Evolutionary conservation across 2,113 vertebrate species (phyloP).

Genomic region (Procavia capensis): DNA sequence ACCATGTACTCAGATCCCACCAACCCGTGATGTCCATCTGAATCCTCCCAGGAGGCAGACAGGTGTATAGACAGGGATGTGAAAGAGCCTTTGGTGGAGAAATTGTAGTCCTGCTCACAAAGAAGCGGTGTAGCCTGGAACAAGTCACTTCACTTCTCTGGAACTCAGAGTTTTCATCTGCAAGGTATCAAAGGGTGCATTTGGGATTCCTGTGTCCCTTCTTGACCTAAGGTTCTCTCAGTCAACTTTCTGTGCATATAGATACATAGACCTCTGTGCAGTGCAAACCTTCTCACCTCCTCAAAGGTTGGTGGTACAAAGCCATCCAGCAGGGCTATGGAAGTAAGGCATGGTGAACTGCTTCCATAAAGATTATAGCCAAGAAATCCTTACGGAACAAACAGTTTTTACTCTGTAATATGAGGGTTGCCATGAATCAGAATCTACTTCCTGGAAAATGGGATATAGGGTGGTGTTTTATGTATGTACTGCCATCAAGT

Average conservation of each 20-base stretch:
- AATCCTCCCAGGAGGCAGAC: not conserved
- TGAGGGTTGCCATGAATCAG: not conserved
- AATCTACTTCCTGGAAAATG: not conserved
- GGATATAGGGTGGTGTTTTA: too few relatives aligned
- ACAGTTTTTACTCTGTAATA: not conserved
- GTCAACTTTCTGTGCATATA: not conserved
- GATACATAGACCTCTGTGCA: not conserved
- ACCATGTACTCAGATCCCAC: not conserved
- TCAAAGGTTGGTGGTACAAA: not conserved
- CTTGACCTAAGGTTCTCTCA: not conserved
- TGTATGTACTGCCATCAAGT: too few relatives aligned
- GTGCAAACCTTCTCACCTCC: not conserved
- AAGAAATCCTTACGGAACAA: not conserved
- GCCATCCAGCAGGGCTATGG: too few relatives aligned
- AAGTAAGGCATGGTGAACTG: too few relatives aligned
- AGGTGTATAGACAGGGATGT: fast-evolving
- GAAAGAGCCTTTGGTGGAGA: not conserved
- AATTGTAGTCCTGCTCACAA: not conserved
- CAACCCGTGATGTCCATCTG: not conserved
- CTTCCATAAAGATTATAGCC: not conserved
- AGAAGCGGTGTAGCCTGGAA: not conserved
- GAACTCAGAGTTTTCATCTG: not conserved
- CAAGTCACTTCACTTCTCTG: not conserved
- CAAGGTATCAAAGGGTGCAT: not conserved
- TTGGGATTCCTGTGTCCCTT: not conserved